Base-by-base conservation (phyloP, 2,113 vertebrate species). In the Cranoglanis bouderius region DNA sequence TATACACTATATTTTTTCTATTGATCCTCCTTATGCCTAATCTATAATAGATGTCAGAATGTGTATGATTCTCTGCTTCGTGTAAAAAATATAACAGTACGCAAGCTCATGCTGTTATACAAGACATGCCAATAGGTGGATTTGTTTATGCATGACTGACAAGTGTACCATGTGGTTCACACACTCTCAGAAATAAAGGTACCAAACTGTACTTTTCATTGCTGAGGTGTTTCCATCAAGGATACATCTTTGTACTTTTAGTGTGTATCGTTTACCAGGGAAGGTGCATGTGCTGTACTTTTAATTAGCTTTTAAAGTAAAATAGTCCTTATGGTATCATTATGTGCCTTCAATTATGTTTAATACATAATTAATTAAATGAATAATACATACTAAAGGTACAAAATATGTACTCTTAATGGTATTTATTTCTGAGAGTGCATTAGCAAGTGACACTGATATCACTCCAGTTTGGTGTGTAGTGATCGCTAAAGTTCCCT, bases 1-100 rank as follows among this genome's bases (percentile, higher is more conserved):
- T 63, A 4, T 38, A 9, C 67, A 57, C 16, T 63, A 6, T 63
- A 40, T 4, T 49, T 80, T 43, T 84, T 63, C 19, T 26, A 72
- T 72, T 72, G 29, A 85, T 72, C 84, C 46, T 85, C 16, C 72
- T 4, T 21, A 49, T 40, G 35, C 18, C 53, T 77, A 21, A 61
- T 87, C 74, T 46, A 87, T 43, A 87, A 61, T 46, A 63, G 26
- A 86, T 86, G 53, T 46, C 49, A 49, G 24, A 21, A 78, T 12
- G 43, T 32, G n/a, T 81, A 55, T 2, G 10, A 29, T 78, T 78
- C 77, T 80, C 46, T 80, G 13, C 46, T 80, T 53, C 49, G 7
- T 53, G 49, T 32, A 80, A 32, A 53, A 32, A 53, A 80, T 80
- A 53, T 19, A 80, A 32, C 46, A 8, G 16, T 32, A 82, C 35